Evolutionary conservation across 1,140 invertebrate species (phyloP), one percentile per base, ranked within the genome.

Genomic region (Globodera ellingtonae): DNA sequence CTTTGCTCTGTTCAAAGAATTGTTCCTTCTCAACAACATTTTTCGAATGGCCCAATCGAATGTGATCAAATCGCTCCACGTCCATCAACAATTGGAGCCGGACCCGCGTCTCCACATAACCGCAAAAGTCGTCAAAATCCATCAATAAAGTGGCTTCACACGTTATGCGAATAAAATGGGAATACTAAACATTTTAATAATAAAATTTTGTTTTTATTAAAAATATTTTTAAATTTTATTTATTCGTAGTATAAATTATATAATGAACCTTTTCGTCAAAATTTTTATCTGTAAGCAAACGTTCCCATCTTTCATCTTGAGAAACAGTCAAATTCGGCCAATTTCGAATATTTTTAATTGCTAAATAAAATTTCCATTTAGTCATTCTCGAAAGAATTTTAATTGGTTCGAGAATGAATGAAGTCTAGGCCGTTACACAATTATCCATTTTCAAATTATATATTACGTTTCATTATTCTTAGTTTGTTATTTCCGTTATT

Each of bases 61-160:
- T 62, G 15, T 18, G 56, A 2, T 62, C 56, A 62, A 75, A 75
- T 56, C 35, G 56, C 52, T 75, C 47, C 15, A 75, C 65, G 52
- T 56, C 56, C 18, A 52, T 62, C 56, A 75, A 46, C 65, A 75
- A 56, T 75, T 75, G 72, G 35, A 75, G 65, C 21, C 73, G 47
- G 46, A 75, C 52, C 46, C 73, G 56, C 44, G 73, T 75, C 35
- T 46, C 46, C 18, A 75, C 73, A 21, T 21, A 75, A 47, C 65
- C 73, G 18, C 73, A 75, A 21, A 75, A 75, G 10, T 62, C 56
- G 56, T 62, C 13, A 18, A 62, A 62, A 15, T 62, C 56, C 5
- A 15, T 15, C 15, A 62, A 62, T 4, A 18, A 13, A 6, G 6
- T 18, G 56, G 56, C 56, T 62, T 62, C 18, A 4, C 56, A 62